These are phyloP conservation scores for Pseudorectes ferrugineus DNA, from an alignment of 2,113 vertebrate species.

Conservation along the genomic window DNA sequence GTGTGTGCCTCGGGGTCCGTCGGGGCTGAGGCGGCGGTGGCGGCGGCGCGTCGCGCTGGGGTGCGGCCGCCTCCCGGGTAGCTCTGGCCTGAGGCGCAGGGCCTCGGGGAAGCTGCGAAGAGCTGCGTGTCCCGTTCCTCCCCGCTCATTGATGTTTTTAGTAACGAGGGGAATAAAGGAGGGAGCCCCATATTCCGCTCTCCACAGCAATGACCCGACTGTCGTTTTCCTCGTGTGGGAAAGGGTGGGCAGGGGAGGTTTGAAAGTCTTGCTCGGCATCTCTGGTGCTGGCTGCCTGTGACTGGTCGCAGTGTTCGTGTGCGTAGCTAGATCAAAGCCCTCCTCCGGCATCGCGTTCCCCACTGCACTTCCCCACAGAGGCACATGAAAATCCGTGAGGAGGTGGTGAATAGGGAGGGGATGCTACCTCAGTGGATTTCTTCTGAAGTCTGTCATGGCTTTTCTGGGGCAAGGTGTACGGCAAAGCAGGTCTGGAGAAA, in stretches of 20 bases:
- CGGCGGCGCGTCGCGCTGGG: no score
- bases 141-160: rapidly evolving
- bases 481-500: not conserved
- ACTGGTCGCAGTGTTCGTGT: rapidly evolving
- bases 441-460: not conserved
- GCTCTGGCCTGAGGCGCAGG: not conserved
- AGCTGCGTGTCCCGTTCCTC: not conserved
- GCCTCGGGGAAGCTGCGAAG: not conserved
- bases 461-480: not conserved
- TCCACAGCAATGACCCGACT: rapidly evolving
- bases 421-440: not conserved
- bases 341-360: rapidly evolving
- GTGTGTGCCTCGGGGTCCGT: no score
- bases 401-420: not conserved
- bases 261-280: not conserved
- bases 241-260: not conserved
- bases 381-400: rapidly evolving
- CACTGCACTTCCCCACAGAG: not conserved
- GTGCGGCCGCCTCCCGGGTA: not conserved
- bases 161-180: rapidly evolving
- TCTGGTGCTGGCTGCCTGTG: not conserved
- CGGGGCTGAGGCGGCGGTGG: not conserved
- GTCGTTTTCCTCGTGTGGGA: not conserved
- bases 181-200: rapidly evolving
- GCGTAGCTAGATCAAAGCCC: not conserved